Evolutionary conservation across 2,797 vertebrate species (phyloP).

Genomic region (Alca torda): DNA sequence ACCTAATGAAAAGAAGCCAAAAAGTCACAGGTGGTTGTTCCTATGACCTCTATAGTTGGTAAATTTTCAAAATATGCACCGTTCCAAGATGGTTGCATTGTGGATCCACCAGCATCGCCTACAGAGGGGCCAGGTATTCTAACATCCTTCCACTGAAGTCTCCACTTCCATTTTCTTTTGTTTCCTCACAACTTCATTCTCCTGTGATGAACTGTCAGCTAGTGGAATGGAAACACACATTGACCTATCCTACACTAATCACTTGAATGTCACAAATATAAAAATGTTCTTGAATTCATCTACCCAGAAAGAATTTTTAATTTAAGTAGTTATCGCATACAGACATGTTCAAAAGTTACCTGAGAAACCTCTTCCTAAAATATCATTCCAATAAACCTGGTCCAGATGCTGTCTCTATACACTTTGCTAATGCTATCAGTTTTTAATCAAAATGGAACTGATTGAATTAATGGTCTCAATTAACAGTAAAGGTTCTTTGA

Average conservation of each 20-base stretch:
- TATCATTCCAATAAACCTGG: background rate
- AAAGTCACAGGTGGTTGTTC: background rate
- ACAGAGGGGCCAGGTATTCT: background rate
- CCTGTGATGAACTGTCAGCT: background rate
- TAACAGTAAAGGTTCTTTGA: slow-evolving; percentile 62
- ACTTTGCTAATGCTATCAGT: slow-evolving; percentile 9
- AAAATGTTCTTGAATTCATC: background rate
- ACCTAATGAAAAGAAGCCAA: background rate
- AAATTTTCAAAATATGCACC: background rate
- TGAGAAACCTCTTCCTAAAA: background rate
- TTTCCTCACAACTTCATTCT: background rate
- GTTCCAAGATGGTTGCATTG: background rate
- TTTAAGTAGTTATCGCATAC: background rate
- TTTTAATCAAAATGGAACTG: slow-evolving; percentile 53
- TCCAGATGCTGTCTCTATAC: background rate
- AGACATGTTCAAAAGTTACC: background rate
- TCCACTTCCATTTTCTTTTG: background rate
- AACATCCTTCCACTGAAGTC: background rate
- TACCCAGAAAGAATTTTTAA: background rate
- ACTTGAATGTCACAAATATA: background rate
- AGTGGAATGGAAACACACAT: background rate
- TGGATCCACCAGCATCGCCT: background rate
- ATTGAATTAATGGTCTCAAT: slow-evolving; percentile 44
- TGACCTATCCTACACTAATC: background rate
- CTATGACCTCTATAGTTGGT: rapidly evolving